Conservation (phyloP, 2,888 invertebrate genomes). For the Protonemura montana region DNA sequence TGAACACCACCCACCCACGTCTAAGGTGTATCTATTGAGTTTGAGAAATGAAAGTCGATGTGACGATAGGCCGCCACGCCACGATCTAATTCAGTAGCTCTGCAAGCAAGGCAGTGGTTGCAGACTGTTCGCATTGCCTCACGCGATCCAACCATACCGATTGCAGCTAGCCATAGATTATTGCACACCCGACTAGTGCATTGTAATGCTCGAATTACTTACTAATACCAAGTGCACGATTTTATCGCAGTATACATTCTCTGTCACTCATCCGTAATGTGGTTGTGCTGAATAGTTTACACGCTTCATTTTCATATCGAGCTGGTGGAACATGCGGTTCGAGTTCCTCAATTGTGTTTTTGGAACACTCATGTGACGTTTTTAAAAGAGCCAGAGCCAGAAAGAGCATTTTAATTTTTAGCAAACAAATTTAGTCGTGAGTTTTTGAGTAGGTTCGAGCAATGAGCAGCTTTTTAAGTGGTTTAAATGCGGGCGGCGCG, state of each 20-base stretch:
- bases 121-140: not conserved
- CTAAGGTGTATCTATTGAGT: not conserved
- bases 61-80: not conserved
- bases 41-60: not conserved
- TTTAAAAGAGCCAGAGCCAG: no score
- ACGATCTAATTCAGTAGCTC: not conserved
- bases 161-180: not conserved
- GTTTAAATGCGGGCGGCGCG: not conserved
- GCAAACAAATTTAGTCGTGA: no score
- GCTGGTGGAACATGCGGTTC: no score
- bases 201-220: conserved; percentile 7
- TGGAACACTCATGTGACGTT: no score
- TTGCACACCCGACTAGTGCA: not conserved
- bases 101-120: not conserved
- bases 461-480: not conserved
- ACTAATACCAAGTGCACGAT: not conserved
- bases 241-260: not conserved
- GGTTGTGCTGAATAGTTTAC: not conserved
- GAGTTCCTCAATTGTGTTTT: no score
- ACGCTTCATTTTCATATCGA: not conserved
- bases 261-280: not conserved
- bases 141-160: not conserved
- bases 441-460: no score
- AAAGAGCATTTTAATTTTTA: no score
- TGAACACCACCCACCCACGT: not conserved